Conservation (phyloP, 2,888 invertebrate genomes). For the Antheraea yamamai region DNA sequence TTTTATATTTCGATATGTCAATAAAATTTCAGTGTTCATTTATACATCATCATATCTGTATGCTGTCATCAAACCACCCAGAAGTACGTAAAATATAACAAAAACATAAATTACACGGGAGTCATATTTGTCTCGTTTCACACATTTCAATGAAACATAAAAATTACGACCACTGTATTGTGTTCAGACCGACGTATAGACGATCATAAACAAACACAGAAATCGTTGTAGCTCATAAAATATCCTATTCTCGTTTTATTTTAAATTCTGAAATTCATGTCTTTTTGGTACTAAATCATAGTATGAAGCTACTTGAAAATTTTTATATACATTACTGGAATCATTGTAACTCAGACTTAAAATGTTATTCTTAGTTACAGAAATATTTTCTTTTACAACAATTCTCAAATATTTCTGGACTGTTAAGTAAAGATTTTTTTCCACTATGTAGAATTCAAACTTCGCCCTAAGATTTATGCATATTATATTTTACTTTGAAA, state of each 20-base stretch:
- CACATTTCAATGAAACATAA: slow-evolving; percentile 53
- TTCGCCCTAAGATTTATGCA: neutral
- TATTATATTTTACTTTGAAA: neutral
- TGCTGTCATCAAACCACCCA: slow-evolving; percentile 22
- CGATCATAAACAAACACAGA: slow-evolving; percentile 46
- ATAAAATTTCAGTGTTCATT: neutral
- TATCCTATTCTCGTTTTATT: slow-evolving; percentile 41
- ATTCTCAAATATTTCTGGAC: neutral
- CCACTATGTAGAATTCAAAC: neutral
- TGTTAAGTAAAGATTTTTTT: neutral
- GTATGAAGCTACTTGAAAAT: neutral
- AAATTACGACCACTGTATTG: slow-evolving; percentile 58
- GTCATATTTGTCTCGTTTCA: slow-evolving; percentile 34
- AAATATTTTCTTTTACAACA: neutral
- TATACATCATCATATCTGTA: neutral
- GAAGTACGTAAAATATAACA: slow-evolving; percentile 20
- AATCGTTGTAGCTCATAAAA: slow-evolving; percentile 35
- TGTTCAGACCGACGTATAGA: slow-evolving; percentile 43
- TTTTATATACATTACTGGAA: neutral
- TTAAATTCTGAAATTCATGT: slow-evolving; percentile 25
- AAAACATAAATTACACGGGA: slow-evolving; percentile 29
- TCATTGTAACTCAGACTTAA: neutral
- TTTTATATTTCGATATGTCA: neutral
- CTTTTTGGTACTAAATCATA: slow-evolving; percentile 2
- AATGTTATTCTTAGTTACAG: neutral